These are phyloP conservation scores for Hyalella azteca DNA, from an alignment of 2,888 invertebrate species.

Conservation along the genomic window DNA sequence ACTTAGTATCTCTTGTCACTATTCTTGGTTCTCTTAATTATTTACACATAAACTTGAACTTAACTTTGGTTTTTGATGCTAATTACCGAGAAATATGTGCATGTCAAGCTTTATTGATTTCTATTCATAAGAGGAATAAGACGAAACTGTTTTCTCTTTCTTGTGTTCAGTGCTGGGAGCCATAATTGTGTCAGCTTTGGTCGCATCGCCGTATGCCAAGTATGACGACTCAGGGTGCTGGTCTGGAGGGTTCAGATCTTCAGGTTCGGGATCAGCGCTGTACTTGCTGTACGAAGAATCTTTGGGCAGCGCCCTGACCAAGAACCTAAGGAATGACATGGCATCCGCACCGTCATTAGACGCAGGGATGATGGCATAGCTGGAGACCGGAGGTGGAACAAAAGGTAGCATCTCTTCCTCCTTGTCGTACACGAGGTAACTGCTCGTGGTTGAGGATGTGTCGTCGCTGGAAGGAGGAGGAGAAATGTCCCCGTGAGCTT, in stretches of 20 bases:
- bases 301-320: slow-evolving; percentile 1
- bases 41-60: slow-evolving; percentile 9
- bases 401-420: not conserved
- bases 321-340: slow-evolving; percentile 16
- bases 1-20: not conserved
- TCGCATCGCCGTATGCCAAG: not conserved
- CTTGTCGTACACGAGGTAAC: slow-evolving; percentile 25
- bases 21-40: not conserved
- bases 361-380: slow-evolving; percentile 6
- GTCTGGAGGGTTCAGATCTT: not conserved
- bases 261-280: not conserved
- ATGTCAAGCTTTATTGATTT: not conserved
- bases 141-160: slow-evolving; percentile 2
- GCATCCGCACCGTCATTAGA: slow-evolving; percentile 7
- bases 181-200: not conserved
- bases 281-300: slow-evolving; percentile 39
- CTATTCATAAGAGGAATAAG: slow-evolving; percentile 28
- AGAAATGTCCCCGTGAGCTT: slow-evolving; percentile 20
- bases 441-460: not conserved
- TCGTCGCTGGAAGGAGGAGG: slow-evolving; percentile 33
- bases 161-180: not conserved
- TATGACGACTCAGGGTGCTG: not conserved
- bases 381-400: slow-evolving; percentile 3
- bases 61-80: slow-evolving; percentile 14
- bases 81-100: not conserved